Conservation (phyloP, 2,888 invertebrate species). For the Epirrhoe tristata region DNA sequence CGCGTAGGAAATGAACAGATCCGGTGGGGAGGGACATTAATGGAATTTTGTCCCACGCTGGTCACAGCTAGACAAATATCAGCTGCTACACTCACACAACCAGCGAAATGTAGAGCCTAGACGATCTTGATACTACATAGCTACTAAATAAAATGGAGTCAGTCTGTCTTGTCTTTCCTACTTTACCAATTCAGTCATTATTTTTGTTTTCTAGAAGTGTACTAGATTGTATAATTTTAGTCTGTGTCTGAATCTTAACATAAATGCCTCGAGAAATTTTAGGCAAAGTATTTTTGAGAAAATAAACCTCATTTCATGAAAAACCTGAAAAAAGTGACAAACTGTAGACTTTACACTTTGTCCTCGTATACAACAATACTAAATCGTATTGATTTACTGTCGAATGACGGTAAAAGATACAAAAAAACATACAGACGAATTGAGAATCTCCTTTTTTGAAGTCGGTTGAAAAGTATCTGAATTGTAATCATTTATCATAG, state of each 20-base stretch:
- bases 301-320: constrained; percentile 48
- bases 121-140: background rate
- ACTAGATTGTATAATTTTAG: constrained; percentile 1
- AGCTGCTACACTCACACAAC: constrained; percentile 7
- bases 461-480: no score
- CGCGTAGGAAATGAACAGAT: constrained; percentile 74
- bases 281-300: constrained; percentile 48
- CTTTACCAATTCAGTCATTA: background rate
- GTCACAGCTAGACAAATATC: constrained; percentile 6
- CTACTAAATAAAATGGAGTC: no score
- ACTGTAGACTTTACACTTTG: no score
- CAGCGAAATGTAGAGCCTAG: background rate
- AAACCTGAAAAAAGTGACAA: constrained; percentile 30
- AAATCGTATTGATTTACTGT: no score
- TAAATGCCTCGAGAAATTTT: constrained; percentile 58
- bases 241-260: constrained; percentile 43
- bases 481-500: constrained; percentile 10
- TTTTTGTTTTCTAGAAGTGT: background rate
- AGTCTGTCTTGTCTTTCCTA: no score
- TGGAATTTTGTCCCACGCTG: constrained; percentile 62
- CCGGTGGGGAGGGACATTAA: constrained; percentile 65
- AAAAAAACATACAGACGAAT: no score
- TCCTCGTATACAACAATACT: no score
- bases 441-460: no score
- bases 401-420: no score